These are phyloP conservation scores for Narcine bancroftii DNA, from an alignment of 2,113 vertebrate genomes.

Conservation along the genomic window DNA sequence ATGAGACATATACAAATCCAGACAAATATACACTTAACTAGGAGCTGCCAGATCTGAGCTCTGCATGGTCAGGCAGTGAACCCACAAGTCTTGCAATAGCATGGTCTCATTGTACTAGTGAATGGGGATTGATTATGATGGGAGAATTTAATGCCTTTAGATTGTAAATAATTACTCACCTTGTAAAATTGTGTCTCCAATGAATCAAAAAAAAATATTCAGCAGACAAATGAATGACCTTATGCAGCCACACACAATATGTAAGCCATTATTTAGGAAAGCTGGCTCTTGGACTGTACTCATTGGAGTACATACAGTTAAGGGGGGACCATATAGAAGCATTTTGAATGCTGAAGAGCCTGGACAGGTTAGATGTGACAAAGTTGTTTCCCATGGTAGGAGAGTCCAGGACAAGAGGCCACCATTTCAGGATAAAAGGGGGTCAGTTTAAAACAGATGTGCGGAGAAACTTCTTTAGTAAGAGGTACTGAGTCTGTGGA, in stretches of 20 bases:
- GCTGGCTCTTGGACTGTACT: no score
- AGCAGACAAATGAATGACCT: neutral
- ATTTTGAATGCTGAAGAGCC: no score
- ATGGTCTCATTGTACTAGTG: slow-evolving; percentile 42
- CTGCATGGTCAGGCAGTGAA: slow-evolving; percentile 39
- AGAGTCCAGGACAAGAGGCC: no score
- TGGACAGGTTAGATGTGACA: no score
- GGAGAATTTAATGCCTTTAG: slow-evolving; percentile 35
- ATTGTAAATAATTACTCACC: slow-evolving; percentile 42
- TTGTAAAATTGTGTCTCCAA: slow-evolving; percentile 43
- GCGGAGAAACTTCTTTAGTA: no score
- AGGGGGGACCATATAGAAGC: no score
- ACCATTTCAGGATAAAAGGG: no score
- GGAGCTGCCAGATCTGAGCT: neutral
- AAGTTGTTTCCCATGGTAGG: no score
- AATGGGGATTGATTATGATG: slow-evolving; percentile 44
- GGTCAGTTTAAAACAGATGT: no score
- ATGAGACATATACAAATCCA: slow-evolving; percentile 11
- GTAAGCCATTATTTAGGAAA: slow-evolving; percentile 11
- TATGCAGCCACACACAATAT: neutral
- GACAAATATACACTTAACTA: neutral
- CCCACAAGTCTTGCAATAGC: slow-evolving; percentile 32
- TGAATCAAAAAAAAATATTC: slow-evolving; percentile 42
- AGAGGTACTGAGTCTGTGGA: no score
- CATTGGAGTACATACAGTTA: no score